Conservation (phyloP, 2,113 vertebrate genomes). For the Crocuta crocuta region DNA sequence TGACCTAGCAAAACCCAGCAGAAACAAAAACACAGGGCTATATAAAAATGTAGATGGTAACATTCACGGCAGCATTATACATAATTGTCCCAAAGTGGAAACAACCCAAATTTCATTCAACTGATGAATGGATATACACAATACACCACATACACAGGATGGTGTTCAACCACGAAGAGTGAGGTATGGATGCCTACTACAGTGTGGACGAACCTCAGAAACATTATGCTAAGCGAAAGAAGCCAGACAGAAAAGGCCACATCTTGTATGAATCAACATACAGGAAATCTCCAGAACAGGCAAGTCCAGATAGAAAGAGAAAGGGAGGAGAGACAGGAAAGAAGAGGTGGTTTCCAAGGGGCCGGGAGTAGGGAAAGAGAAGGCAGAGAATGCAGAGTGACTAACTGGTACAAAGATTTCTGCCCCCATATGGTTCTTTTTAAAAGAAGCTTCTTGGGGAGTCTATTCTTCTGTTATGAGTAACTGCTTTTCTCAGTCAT, state of each 20-base stretch:
- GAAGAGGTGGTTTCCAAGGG: not conserved
- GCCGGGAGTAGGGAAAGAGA: not conserved
- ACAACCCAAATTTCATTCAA: not conserved
- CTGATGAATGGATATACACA: not conserved
- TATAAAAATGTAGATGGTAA: not conserved
- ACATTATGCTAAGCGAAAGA: not conserved
- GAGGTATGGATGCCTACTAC: not conserved
- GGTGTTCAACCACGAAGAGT: not conserved
- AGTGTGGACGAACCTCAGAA: not conserved
- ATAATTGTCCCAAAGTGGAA: not conserved
- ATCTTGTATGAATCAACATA: not conserved
- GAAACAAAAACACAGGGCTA: not conserved
- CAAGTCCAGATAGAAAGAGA: not conserved
- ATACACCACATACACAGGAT: not conserved
- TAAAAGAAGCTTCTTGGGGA: not conserved
- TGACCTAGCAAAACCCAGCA: not conserved
- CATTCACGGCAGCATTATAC: not conserved
- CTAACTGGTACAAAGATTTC: not conserved
- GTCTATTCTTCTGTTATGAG: constrained; percentile 31
- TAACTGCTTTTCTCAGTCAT: constrained; percentile 10
- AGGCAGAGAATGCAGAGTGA: not conserved
- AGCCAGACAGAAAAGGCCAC: not conserved
- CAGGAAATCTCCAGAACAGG: not conserved
- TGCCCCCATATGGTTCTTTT: not conserved
- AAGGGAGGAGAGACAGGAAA: not conserved